These are phyloP conservation scores for Ichneumon xanthorius DNA, from an alignment of 2,888 invertebrate genomes.

Conservation along the genomic window DNA sequence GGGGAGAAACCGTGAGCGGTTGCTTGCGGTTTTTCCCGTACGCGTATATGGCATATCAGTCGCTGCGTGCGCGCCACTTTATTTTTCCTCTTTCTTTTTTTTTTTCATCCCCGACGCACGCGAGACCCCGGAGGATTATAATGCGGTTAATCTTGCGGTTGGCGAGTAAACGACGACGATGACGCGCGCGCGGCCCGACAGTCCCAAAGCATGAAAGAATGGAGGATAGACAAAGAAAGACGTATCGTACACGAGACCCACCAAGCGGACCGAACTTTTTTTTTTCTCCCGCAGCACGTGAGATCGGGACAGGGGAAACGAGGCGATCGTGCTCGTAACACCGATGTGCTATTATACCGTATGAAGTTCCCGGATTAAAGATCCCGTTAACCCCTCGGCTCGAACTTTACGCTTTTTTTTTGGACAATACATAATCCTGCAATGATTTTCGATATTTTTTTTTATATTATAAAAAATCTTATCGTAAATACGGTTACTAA, in stretches of 20 bases:
- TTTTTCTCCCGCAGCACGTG: conserved; percentile 10
- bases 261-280: neutral
- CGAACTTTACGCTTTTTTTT: neutral
- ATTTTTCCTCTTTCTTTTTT: conserved; percentile 36
- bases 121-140: conserved; percentile 71
- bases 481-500: too few relatives aligned
- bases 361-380: conserved; percentile 14
- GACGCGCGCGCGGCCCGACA: conserved; percentile 49
- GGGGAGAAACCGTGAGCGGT: conserved; percentile 20
- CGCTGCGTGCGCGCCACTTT: conserved; percentile 45
- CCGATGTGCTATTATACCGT: conserved; percentile 5
- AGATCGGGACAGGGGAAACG: neutral
- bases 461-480: too few relatives aligned
- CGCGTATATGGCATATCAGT: conserved; percentile 45
- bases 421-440: neutral
- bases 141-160: conserved; percentile 79
- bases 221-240: conserved; percentile 11
- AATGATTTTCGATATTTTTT: neutral
- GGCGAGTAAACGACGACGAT: conserved; percentile 73
- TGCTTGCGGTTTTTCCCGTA: conserved; percentile 55
- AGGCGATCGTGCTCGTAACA: conserved; percentile 29
- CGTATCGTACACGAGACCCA: conserved; percentile 6
- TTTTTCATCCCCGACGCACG: conserved; percentile 55
- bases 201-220: conserved; percentile 35
- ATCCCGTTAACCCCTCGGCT: neutral